These are phyloP conservation scores for Pseudolycoriella hygida DNA, from an alignment of 2,888 invertebrate species.

Conservation along the genomic window DNA sequence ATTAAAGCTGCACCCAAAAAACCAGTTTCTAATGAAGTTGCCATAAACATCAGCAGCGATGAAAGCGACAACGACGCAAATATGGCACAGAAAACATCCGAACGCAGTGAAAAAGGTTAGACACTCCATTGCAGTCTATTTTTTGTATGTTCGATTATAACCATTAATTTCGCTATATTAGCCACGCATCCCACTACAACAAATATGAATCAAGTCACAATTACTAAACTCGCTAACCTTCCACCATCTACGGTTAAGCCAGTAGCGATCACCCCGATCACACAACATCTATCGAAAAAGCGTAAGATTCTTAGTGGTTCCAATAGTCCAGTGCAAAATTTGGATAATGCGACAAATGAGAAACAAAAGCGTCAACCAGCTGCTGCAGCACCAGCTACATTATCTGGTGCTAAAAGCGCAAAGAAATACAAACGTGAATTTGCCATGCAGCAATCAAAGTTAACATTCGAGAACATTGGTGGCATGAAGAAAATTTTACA, in stretches of 20 bases:
- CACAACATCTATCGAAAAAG: constrained; percentile 1
- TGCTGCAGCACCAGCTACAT: not conserved
- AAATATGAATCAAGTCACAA: constrained; percentile 23
- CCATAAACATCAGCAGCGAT: constrained; percentile 65
- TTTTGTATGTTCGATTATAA: too few relatives aligned
- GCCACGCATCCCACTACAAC: constrained; percentile 1
- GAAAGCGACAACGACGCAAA: constrained; percentile 41
- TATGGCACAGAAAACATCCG: constrained; percentile 22
- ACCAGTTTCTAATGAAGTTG: constrained; percentile 36
- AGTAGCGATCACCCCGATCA: not conserved
- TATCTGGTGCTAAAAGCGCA: constrained; percentile 15
- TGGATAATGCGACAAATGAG: not conserved
- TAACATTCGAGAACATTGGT: constrained; percentile 60
- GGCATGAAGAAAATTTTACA: constrained; percentile 58
- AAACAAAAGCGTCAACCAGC: not conserved
- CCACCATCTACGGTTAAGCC: constrained; percentile 26
- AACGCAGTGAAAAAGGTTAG: too few relatives aligned
- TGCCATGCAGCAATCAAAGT: constrained; percentile 14
- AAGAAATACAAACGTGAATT: constrained; percentile 27
- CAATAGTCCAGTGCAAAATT: not conserved
- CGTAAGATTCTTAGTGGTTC: constrained; percentile 9
- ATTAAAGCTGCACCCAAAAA: constrained; percentile 21
- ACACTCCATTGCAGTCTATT: too few relatives aligned
- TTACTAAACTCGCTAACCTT: constrained; percentile 24
- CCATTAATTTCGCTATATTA: too few relatives aligned